Conservation (phyloP, 1,140 invertebrate genomes). For the Eurosta solidaginis region DNA sequence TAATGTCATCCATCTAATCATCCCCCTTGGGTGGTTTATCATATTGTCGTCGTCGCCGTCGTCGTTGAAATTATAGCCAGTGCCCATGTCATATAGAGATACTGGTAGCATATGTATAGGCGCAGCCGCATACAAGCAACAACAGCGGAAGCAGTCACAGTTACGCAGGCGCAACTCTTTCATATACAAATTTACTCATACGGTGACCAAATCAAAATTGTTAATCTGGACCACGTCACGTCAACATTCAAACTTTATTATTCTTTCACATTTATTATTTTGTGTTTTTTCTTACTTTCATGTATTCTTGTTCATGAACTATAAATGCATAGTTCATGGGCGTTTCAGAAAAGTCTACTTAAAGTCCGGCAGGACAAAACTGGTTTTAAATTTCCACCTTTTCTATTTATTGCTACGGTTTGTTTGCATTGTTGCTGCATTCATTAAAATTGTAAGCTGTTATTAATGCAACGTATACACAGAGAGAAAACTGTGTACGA, state of each 20-base stretch:
- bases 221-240: constrained; percentile 24
- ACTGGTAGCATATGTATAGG: background rate
- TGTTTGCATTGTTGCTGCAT: background rate
- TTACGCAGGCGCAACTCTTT: constrained; percentile 1
- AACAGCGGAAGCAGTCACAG: background rate
- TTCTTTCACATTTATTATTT: background rate
- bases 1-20: background rate
- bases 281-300: background rate
- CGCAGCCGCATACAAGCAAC: background rate
- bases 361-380: constrained; percentile 17
- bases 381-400: constrained; percentile 27
- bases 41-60: no score
- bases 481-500: background rate
- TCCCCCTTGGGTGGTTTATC: constrained; percentile 10
- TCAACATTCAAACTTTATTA: constrained; percentile 17
- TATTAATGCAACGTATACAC: background rate
- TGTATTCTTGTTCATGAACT: background rate
- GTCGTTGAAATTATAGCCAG: background rate
- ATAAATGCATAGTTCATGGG: background rate
- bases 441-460: background rate
- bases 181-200: no score
- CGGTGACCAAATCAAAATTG: constrained; percentile 12
- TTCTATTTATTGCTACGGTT: background rate
- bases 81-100: background rate
- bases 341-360: background rate